Base-by-base conservation (phyloP, 2,113 vertebrate genomes). In the Chrysemys picta region DNA sequence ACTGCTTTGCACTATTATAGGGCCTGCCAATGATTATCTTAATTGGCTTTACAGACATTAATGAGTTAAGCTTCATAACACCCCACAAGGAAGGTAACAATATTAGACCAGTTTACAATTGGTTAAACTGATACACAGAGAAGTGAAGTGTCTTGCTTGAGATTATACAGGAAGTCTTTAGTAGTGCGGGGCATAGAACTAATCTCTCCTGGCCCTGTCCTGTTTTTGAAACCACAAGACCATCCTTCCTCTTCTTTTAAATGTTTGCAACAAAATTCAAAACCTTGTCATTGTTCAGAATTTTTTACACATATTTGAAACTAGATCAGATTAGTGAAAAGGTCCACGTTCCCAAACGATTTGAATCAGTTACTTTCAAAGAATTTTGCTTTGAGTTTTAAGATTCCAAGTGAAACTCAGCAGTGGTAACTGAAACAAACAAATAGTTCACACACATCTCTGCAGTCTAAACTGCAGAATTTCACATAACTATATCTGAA, bases 371-470 rank as follows among this genome's bases (percentile, higher is more conserved):
- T 82, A 24, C 10, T 93, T 83, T 38, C 82, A 75, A 0, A 78
- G 25, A 81, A n/a, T 52, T 94, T 88, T 62, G 42, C 72, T 85
- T 89, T 80, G 10, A 12, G 5, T 7, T 29, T 8, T n/a, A 29
- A 52, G 8, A n/a, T 17, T 84, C 93, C 76, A 88, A 88, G 12
- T 27, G 84, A 87, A 80, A 45, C 2, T 31, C 45, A 79, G 29
- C 8, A 1, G 1, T 89, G 57, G 69, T 93, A 80, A 83, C 50
- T 65, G 87, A 90, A 94, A 83, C 13, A 45, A n/a, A 24, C 3
- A 8, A 3, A 0, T 1, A 5, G 0, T 57, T 29, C 4, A 5
- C 72, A 69, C 5, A 75, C 16, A 10, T 11, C 12, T 38, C 3
- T 16, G 79, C 82, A 49, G 17, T 59, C 87, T 80, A 80, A 7